phyloP scores from a whole-genome alignment of 2,113 vertebrate genomes.

The Boulengeromyrus knoepffleri region DNA sequence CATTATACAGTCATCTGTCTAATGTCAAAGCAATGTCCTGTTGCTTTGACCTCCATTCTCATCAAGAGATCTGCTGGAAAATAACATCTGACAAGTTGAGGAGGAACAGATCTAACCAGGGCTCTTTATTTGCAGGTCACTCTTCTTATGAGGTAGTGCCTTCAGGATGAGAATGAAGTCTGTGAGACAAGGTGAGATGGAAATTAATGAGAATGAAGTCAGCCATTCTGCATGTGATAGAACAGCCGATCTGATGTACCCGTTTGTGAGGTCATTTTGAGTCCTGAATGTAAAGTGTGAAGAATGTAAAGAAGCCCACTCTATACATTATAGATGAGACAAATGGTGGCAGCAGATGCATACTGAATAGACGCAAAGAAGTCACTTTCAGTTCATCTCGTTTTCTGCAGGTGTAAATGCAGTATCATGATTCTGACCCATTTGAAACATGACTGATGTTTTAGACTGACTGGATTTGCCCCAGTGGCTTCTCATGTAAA shows the following conservation, averaged over 20 bases:
- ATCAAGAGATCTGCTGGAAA: background rate
- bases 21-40: background rate
- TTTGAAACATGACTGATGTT: background rate
- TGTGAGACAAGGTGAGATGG: background rate
- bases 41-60: conserved; percentile 8
- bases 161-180: background rate
- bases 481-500: background rate
- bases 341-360: background rate
- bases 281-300: background rate
- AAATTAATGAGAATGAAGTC: conserved; percentile 12
- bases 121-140: conserved; percentile 13
- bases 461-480: background rate
- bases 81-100: conserved; percentile 8
- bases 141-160: background rate
- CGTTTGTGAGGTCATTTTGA: conserved; percentile 9
- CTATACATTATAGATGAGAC: conserved; percentile 11
- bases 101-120: background rate
- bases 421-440: background rate
- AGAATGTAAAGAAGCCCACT: background rate
- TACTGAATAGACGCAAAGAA: background rate
- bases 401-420: background rate
- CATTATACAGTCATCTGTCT: conserved; percentile 17
- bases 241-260: background rate
- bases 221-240: background rate
- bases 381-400: background rate